Evolutionary conservation across 2,797 vertebrate species (phyloP).

Genomic region (Pantherophis alleghaniensis): DNA sequence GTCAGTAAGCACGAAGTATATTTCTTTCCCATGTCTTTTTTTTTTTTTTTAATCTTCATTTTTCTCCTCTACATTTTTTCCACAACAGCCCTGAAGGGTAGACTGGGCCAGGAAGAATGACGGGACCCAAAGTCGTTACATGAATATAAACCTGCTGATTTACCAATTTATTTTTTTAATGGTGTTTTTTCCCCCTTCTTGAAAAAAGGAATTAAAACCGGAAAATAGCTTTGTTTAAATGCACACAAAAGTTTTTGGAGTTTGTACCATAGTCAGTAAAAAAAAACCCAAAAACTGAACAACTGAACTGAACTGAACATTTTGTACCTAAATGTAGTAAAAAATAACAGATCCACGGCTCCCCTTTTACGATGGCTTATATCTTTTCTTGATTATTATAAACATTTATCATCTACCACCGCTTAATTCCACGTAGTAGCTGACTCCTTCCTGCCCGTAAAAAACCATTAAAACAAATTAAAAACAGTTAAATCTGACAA

Average conservation of each 20-base stretch:
- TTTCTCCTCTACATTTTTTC: background rate
- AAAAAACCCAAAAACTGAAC: too few relatives aligned
- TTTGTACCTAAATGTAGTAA: background rate
- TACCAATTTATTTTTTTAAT: background rate
- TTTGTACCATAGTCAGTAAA: background rate
- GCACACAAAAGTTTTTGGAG: background rate
- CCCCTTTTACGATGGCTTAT: background rate
- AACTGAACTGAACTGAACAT: background rate
- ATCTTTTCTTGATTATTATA: background rate
- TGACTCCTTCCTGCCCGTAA: background rate
- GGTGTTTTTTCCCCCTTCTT: background rate
- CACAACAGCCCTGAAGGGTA: background rate
- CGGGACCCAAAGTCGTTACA: background rate
- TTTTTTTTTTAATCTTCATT: background rate
- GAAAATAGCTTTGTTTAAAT: background rate
- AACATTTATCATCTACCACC: background rate
- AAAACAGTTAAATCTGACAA: background rate
- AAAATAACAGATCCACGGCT: background rate
- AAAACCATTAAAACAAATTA: background rate
- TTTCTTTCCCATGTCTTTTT: background rate
- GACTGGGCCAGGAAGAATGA: background rate
- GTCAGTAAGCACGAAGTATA: background rate
- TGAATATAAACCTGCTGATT: background rate
- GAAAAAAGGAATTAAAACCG: background rate
- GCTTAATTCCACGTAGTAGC: background rate